Conservation (phyloP, 23 tunicate genomes). For the Trididemnum nubilum region DNA sequence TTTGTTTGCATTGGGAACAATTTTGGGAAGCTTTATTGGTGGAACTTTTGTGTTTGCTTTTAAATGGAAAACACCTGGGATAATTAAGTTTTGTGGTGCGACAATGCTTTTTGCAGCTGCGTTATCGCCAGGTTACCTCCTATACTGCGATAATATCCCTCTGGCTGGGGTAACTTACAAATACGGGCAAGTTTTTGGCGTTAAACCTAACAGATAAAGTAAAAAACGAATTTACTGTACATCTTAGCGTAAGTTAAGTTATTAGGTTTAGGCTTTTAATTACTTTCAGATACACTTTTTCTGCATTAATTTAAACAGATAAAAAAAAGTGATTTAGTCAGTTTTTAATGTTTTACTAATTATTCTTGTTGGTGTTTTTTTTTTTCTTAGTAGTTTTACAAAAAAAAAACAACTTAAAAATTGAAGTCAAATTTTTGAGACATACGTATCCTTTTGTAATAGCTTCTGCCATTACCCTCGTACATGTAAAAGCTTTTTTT, state of each 20-base stretch:
- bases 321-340: too few relatives aligned
- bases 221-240: too few relatives aligned
- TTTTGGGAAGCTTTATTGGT: conserved; percentile 43
- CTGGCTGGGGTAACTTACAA: conserved; percentile 52
- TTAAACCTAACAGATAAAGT: too few relatives aligned
- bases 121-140: conserved; percentile 42
- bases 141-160: conserved; percentile 42
- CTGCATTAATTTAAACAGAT: not conserved
- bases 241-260: not conserved
- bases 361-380: too few relatives aligned
- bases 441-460: too few relatives aligned
- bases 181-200: conserved; percentile 16
- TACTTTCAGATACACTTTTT: not conserved
- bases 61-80: conserved; percentile 38
- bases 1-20: not conserved
- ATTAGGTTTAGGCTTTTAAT: not conserved
- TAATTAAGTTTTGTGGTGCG: conserved; percentile 39
- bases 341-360: too few relatives aligned
- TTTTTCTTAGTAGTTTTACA: too few relatives aligned
- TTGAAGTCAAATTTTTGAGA: too few relatives aligned
- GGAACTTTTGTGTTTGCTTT: conserved; percentile 48
- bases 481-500: not conserved
- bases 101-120: conserved; percentile 26
- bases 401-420: too few relatives aligned
- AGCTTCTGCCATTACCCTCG: too few relatives aligned